Evolutionary conservation across 1,140 invertebrate species (phyloP).

Genomic region (Lineus longissimus): DNA sequence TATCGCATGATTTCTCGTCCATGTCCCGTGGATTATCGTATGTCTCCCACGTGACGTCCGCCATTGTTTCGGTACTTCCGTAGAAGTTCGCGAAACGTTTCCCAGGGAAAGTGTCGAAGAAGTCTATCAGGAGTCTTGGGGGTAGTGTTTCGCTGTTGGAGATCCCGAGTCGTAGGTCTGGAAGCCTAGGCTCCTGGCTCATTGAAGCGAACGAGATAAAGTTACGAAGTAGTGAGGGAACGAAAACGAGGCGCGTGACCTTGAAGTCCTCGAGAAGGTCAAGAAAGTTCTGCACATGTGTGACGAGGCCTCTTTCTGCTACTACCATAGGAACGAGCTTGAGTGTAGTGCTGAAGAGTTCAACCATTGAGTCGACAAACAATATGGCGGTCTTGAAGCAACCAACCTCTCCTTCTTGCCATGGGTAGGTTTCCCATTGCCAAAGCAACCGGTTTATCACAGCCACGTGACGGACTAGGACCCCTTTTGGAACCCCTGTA

Average conservation of each 20-base stretch:
- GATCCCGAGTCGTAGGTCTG: neutral
- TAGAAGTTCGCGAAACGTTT: slow-evolving; percentile 78
- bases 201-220: slow-evolving; percentile 70
- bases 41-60: slow-evolving; percentile 70
- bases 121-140: slow-evolving; percentile 63
- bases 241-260: slow-evolving; percentile 73
- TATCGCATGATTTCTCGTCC: slow-evolving; percentile 27
- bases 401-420: slow-evolving; percentile 62
- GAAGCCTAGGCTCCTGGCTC: neutral
- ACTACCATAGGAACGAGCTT: slow-evolving; percentile 67
- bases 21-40: slow-evolving; percentile 59
- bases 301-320: slow-evolving; percentile 41
- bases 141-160: slow-evolving; percentile 71
- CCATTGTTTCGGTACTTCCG: slow-evolving; percentile 83
- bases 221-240: slow-evolving; percentile 75
- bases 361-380: slow-evolving; percentile 81
- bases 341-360: slow-evolving; percentile 80
- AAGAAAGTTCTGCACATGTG: slow-evolving; percentile 64
- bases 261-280: slow-evolving; percentile 62
- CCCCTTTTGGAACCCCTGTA: slow-evolving; percentile 13
- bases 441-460: slow-evolving; percentile 76
- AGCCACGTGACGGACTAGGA: slow-evolving; percentile 28
- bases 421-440: slow-evolving; percentile 79
- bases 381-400: slow-evolving; percentile 84
- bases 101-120: slow-evolving; percentile 66